Conservation (phyloP, 2,113 vertebrate genomes). For the Erythrolamprus reginae region DNA sequence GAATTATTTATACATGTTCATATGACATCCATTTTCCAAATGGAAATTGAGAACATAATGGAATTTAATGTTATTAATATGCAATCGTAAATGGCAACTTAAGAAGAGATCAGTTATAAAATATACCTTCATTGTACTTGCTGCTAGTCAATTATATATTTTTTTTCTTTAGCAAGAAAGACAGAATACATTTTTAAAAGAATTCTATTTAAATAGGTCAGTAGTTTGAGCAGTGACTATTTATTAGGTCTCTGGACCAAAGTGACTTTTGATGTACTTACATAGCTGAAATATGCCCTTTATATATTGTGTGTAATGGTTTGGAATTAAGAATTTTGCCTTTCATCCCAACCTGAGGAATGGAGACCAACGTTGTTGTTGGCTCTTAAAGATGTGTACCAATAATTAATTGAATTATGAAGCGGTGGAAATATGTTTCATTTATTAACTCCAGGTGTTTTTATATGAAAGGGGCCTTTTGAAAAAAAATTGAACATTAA, state of each 20-base stretch:
- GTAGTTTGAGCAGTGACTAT: background rate
- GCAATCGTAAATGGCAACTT: slow-evolving; percentile 34
- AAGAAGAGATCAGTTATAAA: slow-evolving; percentile 25
- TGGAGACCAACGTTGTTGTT: background rate
- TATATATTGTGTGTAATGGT: background rate
- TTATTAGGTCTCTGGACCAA: background rate
- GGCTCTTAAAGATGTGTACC: background rate
- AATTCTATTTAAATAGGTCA: background rate
- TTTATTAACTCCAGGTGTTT: background rate
- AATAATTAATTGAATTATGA: background rate
- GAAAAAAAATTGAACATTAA: background rate
- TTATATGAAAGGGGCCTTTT: background rate
- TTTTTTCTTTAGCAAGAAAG: slow-evolving; percentile 10
- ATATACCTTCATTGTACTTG: slow-evolving; percentile 14
- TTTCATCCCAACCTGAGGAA: no score
- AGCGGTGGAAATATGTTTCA: background rate
- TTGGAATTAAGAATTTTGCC: background rate
- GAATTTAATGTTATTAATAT: slow-evolving; percentile 48
- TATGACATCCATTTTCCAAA: slow-evolving; percentile 45
- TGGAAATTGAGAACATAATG: slow-evolving; percentile 47
- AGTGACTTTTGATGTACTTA: background rate
- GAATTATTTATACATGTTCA: slow-evolving; percentile 60
- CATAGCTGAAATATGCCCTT: background rate
- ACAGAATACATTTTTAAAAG: background rate
- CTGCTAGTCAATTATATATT: slow-evolving; percentile 4